Conservation (phyloP, 2,888 invertebrate genomes). For the Drepana falcataria region DNA sequence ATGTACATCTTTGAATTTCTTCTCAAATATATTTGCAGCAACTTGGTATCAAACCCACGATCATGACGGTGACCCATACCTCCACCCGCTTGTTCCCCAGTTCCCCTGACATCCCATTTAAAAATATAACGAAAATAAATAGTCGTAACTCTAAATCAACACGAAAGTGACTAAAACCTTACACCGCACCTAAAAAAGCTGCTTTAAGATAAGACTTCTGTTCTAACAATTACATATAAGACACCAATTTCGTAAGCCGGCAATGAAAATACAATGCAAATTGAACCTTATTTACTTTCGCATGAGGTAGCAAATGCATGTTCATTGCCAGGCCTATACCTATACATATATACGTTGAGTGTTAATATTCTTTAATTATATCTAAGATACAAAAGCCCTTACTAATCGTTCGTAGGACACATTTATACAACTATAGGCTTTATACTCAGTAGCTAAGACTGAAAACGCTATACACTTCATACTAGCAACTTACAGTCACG, state of each 20-base stretch:
- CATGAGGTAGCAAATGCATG: not conserved
- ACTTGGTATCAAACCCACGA: too few species aligned
- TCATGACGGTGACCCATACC: not conserved
- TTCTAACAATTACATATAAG: not conserved
- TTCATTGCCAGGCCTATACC: not conserved
- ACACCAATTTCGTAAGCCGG: not conserved
- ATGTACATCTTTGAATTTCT: too few species aligned
- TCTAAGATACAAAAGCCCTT: not conserved
- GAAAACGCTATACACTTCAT: not conserved
- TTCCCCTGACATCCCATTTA: not conserved
- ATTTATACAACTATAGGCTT: not conserved
- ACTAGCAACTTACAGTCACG: too few species aligned
- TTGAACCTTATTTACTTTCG: not conserved
- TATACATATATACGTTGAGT: not conserved
- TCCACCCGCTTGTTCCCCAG: not conserved
- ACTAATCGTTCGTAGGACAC: too few species aligned
- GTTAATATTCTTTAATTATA: not conserved
- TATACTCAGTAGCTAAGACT: not conserved
- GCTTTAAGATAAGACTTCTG: not conserved
- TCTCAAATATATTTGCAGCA: too few species aligned
- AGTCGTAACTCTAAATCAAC: not conserved
- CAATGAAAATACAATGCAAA: not conserved
- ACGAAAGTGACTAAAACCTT: conserved; percentile 1
- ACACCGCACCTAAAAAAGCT: not conserved
- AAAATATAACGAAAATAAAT: not conserved